phyloP scores from a whole-genome alignment of 2,888 invertebrate species.

The Scaptomyza tumidula region DNA sequence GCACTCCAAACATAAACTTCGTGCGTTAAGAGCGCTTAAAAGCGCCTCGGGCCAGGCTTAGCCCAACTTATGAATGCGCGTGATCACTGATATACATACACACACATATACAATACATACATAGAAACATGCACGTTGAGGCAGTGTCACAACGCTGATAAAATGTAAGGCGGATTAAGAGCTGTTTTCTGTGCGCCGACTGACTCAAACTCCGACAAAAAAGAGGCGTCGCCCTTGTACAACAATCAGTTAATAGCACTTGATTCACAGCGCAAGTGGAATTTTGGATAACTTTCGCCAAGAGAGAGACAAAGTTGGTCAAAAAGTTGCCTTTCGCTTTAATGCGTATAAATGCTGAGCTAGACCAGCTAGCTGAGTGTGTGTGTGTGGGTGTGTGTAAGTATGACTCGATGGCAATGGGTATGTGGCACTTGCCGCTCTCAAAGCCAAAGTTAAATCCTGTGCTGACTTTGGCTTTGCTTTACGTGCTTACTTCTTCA shows the following conservation, averaged over 20 bases:
- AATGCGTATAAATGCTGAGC: slow-evolving; percentile 76
- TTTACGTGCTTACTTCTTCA: slow-evolving; percentile 55
- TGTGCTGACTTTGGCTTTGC: slow-evolving; percentile 71
- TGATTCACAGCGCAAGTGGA: slow-evolving; percentile 80
- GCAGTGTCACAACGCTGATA: slow-evolving; percentile 77
- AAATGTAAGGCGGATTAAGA: slow-evolving; percentile 80
- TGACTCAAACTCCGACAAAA: not conserved
- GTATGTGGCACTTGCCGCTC: slow-evolving; percentile 33
- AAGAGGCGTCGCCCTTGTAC: slow-evolving; percentile 56
- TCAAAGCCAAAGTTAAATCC: slow-evolving; percentile 75
- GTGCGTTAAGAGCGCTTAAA: slow-evolving; percentile 70
- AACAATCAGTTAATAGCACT: slow-evolving; percentile 80
- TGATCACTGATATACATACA: slow-evolving; percentile 46
- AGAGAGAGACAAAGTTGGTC: slow-evolving; percentile 66
- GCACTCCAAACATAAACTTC: slow-evolving; percentile 47
- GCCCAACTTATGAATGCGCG: slow-evolving; percentile 74
- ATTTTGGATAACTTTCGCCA: slow-evolving; percentile 78
- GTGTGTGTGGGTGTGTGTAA: not conserved
- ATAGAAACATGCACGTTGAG: slow-evolving; percentile 41
- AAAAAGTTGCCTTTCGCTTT: slow-evolving; percentile 74
- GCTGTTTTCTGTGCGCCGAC: slow-evolving; percentile 39
- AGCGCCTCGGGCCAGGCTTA: slow-evolving; percentile 67
- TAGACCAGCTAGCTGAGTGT: slow-evolving; percentile 8
- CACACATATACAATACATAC: slow-evolving; percentile 11
- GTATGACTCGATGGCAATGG: slow-evolving; percentile 50